Base-by-base conservation (phyloP, 2,888 invertebrate species). In the Ditylenchus weischeri region DNA sequence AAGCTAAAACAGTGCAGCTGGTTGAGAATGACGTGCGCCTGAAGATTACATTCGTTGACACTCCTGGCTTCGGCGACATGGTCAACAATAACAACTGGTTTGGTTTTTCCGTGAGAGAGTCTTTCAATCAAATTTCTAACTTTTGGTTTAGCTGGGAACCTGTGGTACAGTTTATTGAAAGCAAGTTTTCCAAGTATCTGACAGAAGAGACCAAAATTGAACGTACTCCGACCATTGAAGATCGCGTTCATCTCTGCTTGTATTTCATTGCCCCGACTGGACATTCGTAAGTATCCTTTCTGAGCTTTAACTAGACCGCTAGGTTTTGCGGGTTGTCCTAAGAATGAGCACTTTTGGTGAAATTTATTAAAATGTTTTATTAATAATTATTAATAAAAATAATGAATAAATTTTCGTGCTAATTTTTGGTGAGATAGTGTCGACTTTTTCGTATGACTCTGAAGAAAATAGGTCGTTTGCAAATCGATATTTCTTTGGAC, bases 41-140 rank as follows among this genome's bases (percentile, higher is more conserved):
- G 51, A 90, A 91, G 54, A 87, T 99, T 70, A 96, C 95, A 5
- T 90, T 98, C 70, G 95, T 98, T 57, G 98, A 98, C 84, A 99
- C 98, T 18, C 79, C 65, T 18, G 60, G 98, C 47, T 99, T 98
- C 84, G 98, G 98, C 0, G 96, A 98, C 85, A 93, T 94, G 23
- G 94, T 98, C 35, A 94, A 98, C 85, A 99, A 98, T 85, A 93
- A 92, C 85, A 93, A 96, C 86, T 99, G 95, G 91, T 91, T n/a
- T 23, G 8, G 19, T 36, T 21, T 54, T 73, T 21, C 15, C 8
- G 19, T 38, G 18, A 50, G 38, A 5, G 57, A 0, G 8, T 49
- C 58, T 66, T 13, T 19, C 23, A n/a, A 57, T 57, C 57, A 18
- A n/a, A 50, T 47, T 29, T 23, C 29, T 36, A 21, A 21, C 38